Conservation (phyloP, 2,797 vertebrate species). For the Knipowitschia caucasica region DNA sequence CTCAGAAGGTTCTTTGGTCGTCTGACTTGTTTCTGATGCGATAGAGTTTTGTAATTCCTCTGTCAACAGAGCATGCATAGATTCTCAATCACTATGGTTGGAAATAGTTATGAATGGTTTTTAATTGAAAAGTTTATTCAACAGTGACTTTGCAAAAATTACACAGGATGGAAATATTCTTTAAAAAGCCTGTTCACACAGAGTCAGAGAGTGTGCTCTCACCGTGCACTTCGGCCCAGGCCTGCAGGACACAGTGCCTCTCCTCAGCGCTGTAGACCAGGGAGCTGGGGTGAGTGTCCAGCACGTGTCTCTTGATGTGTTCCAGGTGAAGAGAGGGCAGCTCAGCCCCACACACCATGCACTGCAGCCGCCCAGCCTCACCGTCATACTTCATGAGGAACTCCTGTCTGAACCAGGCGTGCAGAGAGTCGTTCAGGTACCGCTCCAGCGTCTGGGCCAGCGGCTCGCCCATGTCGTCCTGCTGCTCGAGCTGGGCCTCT, state of each 20-base stretch:
- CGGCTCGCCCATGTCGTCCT: conserved; percentile 59
- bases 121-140: background rate
- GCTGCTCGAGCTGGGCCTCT: conserved; percentile 18
- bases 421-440: conserved; percentile 88
- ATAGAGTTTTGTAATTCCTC: conserved; percentile 56
- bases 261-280: conserved; percentile 83
- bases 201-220: conserved; percentile 19
- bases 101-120: background rate
- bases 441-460: conserved; percentile 76
- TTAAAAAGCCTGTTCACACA: too few species aligned
- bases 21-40: conserved; percentile 68
- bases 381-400: conserved; percentile 93
- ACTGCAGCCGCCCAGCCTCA: conserved; percentile 80
- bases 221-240: conserved; percentile 80
- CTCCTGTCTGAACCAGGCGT: conserved; percentile 90
- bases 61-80: conserved; percentile 17
- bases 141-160: too few species aligned
- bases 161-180: too few species aligned
- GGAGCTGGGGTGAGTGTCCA: conserved; percentile 85
- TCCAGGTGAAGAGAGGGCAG: conserved; percentile 87
- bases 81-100: background rate
- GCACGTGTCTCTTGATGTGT: conserved; percentile 87
- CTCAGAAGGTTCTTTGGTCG: conserved; percentile 62
- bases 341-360: conserved; percentile 85
- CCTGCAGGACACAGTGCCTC: conserved; percentile 85